These are phyloP conservation scores for Poeciliopsis paucimaculata DNA, from an alignment of 2,797 vertebrate genomes.

Conservation along the genomic window DNA sequence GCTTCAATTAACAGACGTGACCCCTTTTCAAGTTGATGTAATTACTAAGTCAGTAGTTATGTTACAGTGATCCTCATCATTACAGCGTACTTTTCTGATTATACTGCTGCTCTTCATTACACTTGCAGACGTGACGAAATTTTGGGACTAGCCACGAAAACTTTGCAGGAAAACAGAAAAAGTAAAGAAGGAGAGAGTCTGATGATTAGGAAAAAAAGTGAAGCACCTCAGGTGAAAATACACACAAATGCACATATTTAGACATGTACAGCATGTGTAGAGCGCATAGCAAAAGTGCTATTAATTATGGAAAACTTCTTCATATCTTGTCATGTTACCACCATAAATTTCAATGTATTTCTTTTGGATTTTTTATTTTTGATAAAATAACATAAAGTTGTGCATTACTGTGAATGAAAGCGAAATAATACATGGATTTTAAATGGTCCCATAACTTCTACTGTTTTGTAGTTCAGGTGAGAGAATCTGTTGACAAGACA, in stretches of 20 bases:
- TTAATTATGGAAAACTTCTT: too few species aligned
- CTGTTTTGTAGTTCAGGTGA: neutral
- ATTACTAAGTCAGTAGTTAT: neutral
- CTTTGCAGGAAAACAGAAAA: conserved; percentile 17
- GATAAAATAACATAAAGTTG: neutral
- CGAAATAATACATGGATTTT: neutral
- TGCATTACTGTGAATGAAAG: neutral
- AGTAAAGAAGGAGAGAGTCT: conserved; percentile 11
- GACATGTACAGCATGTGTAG: neutral
- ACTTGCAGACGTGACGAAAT: conserved; percentile 52
- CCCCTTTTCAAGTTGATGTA: neutral
- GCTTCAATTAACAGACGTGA: conserved; percentile 4
- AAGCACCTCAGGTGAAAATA: conserved; percentile 51
- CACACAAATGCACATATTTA: neutral
- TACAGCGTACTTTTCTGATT: neutral
- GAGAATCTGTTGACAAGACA: neutral
- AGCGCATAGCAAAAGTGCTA: neutral
- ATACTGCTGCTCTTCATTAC: neutral
- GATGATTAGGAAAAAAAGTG: conserved; percentile 26
- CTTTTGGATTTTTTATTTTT: neutral
- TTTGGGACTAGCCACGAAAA: conserved; percentile 13
- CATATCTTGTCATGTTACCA: neutral
- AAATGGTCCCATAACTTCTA: neutral
- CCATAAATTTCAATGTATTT: neutral
- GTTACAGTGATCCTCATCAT: neutral